A percentile compares a stretch with the other conserved stretches of the same genome.
phyloP scores from a whole-genome alignment of 2,113 vertebrate genomes.

The Labrus mixtus region DNA sequence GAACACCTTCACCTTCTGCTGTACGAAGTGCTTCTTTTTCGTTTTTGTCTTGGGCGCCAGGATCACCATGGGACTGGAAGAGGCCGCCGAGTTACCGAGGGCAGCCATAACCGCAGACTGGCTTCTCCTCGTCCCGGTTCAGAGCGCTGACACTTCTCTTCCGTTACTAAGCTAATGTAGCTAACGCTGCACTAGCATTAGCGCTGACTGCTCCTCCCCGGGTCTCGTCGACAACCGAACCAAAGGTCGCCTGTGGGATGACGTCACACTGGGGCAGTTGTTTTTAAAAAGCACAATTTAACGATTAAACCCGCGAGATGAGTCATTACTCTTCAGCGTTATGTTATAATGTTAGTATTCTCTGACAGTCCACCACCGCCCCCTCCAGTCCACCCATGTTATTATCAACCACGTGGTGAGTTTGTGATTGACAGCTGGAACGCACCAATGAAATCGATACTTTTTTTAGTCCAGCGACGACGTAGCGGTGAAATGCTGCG shows the following conservation, averaged over 20 bases:
- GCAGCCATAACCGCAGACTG: constrained; percentile 78
- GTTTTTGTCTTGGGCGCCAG: constrained; percentile 90
- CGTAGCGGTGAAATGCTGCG: background rate
- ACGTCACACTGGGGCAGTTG: background rate
- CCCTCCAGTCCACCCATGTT: constrained; percentile 59
- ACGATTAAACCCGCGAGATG: constrained; percentile 13
- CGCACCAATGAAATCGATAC: constrained; percentile 11
- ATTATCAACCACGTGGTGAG: constrained; percentile 61
- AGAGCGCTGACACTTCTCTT: constrained; percentile 42
- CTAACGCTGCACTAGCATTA: background rate
- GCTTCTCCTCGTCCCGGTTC: constrained; percentile 13
- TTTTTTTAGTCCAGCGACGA: constrained; percentile 29
- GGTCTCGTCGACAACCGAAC: background rate
- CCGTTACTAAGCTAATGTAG: constrained; percentile 16
- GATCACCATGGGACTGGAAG: constrained; percentile 84
- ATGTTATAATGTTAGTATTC: background rate
- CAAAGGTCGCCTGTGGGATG: constrained; percentile 27
- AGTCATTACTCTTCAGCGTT: constrained; percentile 13
- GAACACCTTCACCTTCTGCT: constrained; percentile 95
- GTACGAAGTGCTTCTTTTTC: constrained; percentile 96
- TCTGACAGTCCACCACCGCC: constrained; percentile 47
- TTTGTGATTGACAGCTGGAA: constrained; percentile 40
- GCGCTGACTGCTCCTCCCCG: background rate
- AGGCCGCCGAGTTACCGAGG: constrained; percentile 77
- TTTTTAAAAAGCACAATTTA: background rate